Percentiles rank a stretch among this genome's conserved stretches.
phyloP scores from a whole-genome alignment of 2,113 vertebrate genomes.

The Dunckerocampus dactyliophorus region DNA sequence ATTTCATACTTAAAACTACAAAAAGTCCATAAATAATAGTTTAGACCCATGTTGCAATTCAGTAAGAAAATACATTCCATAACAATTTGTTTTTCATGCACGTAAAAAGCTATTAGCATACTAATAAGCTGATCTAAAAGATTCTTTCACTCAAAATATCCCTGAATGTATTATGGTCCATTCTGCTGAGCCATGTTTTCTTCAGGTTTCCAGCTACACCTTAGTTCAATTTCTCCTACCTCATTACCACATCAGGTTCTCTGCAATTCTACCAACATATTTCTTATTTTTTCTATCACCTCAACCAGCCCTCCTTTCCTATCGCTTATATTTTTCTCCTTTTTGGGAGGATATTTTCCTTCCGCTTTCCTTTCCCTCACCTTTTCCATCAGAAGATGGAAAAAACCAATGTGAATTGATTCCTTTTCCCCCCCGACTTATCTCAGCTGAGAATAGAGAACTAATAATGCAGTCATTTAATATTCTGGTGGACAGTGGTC shows the following conservation, averaged over 20 bases:
- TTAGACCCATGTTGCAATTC: not conserved
- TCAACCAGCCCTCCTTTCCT: constrained; percentile 29
- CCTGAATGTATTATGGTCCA: constrained; percentile 44
- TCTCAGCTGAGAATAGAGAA: constrained; percentile 60
- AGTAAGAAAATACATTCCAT: not conserved
- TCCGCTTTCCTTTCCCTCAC: constrained; percentile 15
- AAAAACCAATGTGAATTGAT: constrained; percentile 63
- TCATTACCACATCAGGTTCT: constrained; percentile 38
- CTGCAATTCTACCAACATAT: constrained; percentile 12
- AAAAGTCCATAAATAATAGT: constrained; percentile 1
- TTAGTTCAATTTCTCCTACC: constrained; percentile 18
- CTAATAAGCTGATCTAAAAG: constrained; percentile 57
- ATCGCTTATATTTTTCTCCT: constrained; percentile 30
- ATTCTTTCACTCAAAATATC: constrained; percentile 57
- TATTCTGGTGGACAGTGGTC: constrained; percentile 36
- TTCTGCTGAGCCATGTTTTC: constrained; percentile 59
- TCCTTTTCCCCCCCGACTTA: constrained; percentile 57
- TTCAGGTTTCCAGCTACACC: constrained; percentile 36
- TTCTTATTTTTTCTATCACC: constrained; percentile 17
- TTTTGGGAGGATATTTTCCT: constrained; percentile 21
- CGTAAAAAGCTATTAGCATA: constrained; percentile 54
- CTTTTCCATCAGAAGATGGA: constrained; percentile 64
- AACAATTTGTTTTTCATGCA: constrained; percentile 20
- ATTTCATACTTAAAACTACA: not conserved
- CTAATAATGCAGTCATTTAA: constrained; percentile 61